Base-by-base conservation (phyloP, 2,888 invertebrate genomes). In the Phaonia tiefii region DNA sequence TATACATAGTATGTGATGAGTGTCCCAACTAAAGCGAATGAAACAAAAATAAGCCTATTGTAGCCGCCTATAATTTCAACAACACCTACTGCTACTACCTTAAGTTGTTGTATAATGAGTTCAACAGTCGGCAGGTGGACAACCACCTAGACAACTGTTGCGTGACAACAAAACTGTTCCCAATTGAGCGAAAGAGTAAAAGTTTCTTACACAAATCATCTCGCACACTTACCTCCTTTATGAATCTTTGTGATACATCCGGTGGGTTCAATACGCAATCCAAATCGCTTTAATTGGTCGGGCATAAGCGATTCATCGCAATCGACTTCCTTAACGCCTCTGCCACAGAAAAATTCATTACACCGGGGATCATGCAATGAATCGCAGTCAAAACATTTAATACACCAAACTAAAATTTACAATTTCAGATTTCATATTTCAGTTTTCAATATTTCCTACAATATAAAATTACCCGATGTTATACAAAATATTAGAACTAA, bases 311-410 rank as follows among this genome's bases (percentile, higher is more conserved):
- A 83, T 10, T 83, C 85, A 82, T 86, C 85, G 63, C 89, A 89
- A 51, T 89, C 88, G 8, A 83, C 85, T 83, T 85, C 85, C 69
- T 85, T 79, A 67, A 88, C 84, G 71, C 86, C 87, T 66, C 88
- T 87, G 20, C 85, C 77, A 15, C 80, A 76, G 75, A 86, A 86
- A 54, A 83, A 79, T 46, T 84, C 86, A 67, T 83, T 84, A 82
- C 90, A 90, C 77, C 86, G 85, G 22, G 84, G 83, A 83, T 89
- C 85, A 78, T 84, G 85, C 54, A 86, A 82, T 15, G 90, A 89
- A 83, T 90, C 89, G 79, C 90, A 90, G 79, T 89, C 88, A 81
- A 87, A 90, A 84, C 90, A 90, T 56, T 83, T 86, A 77, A 90
- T 86, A 63, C 25, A 42, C 42, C 4, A 44, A 4, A 13, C 73